Base-by-base conservation (phyloP, 2,797 vertebrate species). In the Sarcophilus harrisii region DNA sequence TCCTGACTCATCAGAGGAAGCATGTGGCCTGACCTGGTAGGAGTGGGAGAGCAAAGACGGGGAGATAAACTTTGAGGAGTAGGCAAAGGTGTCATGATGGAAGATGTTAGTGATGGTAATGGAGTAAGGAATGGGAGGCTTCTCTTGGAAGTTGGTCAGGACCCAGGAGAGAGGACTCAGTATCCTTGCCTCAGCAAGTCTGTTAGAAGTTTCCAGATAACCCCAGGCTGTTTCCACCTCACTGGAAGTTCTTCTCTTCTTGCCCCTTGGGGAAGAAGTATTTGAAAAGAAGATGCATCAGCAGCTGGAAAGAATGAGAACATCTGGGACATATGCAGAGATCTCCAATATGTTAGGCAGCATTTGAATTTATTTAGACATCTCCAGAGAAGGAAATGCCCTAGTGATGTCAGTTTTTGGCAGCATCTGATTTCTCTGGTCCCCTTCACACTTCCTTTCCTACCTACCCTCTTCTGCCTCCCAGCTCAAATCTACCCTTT, bases 1-100 rank as follows among this genome's bases (percentile, higher is more conserved):
- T 98, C 32, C 96, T 98, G 21, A 93, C 97, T 6, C 98, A 98
- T 66, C 98, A 98, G 96, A 97, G 92, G 96, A 96, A 97, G 96
- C 97, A 98, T 55, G 97, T 97, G 10, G 93, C 95, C 38, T 98
- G 96, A 98, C 87, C 5, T 30, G 9, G 30, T 30, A 58, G 30
- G n/a, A 0, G 52, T 38, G 93, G 59, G 27, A 0, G 32, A 0
- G 29, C 38, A 52, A 52, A 90, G 91, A 14, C 9, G 24, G 81
- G 95, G 58, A 54, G 66, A 57, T 11, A 60, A 5, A 90, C 12
- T 89, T 52, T n/a, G 59, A 3, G 66, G 49, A 12, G 30, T 3
- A 58, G 54, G 9, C 73, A 87, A 87, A 87, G 62, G 55, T 0
- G 5, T 3, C 1, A 60, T 73, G 45, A 45, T 30, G 45, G 21